Conservation (phyloP, 2,888 invertebrate genomes). For the Ganaspis brasiliensis region DNA sequence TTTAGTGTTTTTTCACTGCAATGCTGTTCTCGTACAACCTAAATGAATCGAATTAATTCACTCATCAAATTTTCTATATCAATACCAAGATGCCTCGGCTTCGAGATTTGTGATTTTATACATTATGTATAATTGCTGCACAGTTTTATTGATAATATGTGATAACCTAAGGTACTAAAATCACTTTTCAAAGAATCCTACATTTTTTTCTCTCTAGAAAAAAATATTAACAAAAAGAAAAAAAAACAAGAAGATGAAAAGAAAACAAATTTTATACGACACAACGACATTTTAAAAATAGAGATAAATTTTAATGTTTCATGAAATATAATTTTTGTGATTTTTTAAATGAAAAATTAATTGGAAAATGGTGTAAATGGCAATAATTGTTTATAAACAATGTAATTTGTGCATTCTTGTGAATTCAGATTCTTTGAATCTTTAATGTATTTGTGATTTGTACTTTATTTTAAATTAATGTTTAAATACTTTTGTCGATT, state of each 20-base stretch:
- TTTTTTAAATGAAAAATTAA: too few relatives aligned
- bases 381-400: too few relatives aligned
- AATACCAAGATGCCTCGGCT: conserved; percentile 9
- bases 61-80: neutral
- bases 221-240: conserved; percentile 7
- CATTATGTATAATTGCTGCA: conserved; percentile 5
- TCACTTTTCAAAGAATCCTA: conserved; percentile 4
- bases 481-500: neutral
- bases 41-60: conserved; percentile 10
- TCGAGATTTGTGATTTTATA: conserved; percentile 19
- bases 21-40: conserved; percentile 22
- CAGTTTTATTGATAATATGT: conserved; percentile 30
- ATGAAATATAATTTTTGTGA: too few relatives aligned
- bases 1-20: neutral
- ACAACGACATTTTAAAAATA: conserved; percentile 1
- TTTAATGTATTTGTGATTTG: too few relatives aligned
- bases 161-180: conserved; percentile 28
- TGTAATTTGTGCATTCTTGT: too few relatives aligned
- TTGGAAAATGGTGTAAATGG: too few relatives aligned
- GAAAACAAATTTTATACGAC: conserved; percentile 11
- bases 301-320: neutral
- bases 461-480: neutral
- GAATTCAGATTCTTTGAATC: too few relatives aligned
- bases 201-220: neutral
- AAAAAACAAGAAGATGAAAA: neutral